Percentiles rank a stretch among this genome's conserved stretches.
These are phyloP conservation scores for Boleophthalmus pectinirostris DNA, from an alignment of 2,113 vertebrate genomes.

Conservation along the genomic window DNA sequence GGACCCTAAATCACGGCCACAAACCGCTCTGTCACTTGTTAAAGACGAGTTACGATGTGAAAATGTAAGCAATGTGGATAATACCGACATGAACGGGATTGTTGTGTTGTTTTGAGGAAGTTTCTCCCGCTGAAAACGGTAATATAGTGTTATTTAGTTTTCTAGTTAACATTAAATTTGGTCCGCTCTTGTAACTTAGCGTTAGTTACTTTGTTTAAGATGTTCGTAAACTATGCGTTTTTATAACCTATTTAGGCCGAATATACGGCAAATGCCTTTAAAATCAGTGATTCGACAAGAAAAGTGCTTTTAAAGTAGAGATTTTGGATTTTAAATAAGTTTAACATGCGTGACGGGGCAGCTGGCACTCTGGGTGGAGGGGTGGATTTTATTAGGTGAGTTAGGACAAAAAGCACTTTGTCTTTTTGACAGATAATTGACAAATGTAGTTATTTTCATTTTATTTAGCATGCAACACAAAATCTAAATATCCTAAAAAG, in stretches of 20 bases:
- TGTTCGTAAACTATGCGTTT: too few relatives aligned
- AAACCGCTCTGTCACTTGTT: constrained; percentile 8
- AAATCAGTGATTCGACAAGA: neutral
- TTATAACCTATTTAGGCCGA: too few relatives aligned
- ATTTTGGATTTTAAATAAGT: neutral
- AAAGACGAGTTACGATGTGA: neutral
- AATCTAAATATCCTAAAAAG: neutral
- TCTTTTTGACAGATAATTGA: constrained; percentile 55
- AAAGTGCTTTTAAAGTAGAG: neutral
- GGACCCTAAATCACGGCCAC: constrained; percentile 27
- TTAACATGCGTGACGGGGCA: constrained; percentile 40
- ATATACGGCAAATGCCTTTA: too few relatives aligned
- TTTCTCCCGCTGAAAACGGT: constrained; percentile 32
- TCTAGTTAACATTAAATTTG: neutral
- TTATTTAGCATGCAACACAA: neutral
- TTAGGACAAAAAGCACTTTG: constrained; percentile 27
- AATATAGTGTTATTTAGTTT: neutral
- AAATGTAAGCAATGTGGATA: constrained; percentile 16
- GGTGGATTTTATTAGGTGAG: constrained; percentile 20
- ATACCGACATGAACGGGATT: neutral
- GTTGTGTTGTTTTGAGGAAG: neutral
- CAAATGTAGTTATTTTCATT: constrained; percentile 3
- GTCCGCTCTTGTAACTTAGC: neutral
- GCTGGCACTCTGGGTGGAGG: constrained; percentile 54
- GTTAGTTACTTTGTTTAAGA: neutral